phyloP scores from a whole-genome alignment of 2,797 vertebrate genomes.

The Ataeniobius toweri region DNA sequence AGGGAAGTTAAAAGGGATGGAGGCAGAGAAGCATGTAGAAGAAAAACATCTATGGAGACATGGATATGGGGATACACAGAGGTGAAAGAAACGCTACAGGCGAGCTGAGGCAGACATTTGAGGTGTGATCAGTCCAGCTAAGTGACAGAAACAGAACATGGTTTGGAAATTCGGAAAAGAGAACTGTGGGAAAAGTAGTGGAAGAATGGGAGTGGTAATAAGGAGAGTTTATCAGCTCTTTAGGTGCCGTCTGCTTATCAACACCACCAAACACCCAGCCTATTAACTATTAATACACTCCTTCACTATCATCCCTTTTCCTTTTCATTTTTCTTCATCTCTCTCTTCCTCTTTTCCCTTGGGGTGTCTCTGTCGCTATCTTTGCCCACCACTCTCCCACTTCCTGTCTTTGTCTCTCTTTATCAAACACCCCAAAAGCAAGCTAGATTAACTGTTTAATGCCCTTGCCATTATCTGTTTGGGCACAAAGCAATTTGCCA shows the following conservation, averaged over 20 bases:
- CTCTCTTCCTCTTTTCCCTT: slow-evolving; percentile 49
- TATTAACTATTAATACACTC: slow-evolving; percentile 77
- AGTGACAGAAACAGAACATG: slow-evolving; percentile 55
- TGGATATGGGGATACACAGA: slow-evolving; percentile 24
- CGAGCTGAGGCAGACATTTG: slow-evolving; percentile 22
- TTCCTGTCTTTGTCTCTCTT: slow-evolving; percentile 53
- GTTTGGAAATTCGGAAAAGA: slow-evolving; percentile 36
- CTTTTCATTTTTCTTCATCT: slow-evolving; percentile 46
- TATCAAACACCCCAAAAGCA: slow-evolving; percentile 71
- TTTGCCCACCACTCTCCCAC: slow-evolving; percentile 20
- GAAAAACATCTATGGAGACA: slow-evolving; percentile 19
- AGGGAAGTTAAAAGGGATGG: slow-evolving; percentile 21
- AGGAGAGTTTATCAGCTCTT: slow-evolving; percentile 76
- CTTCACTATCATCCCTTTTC: slow-evolving; percentile 58
- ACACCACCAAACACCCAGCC: slow-evolving; percentile 65
- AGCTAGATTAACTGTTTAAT: slow-evolving; percentile 80
- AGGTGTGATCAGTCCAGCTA: slow-evolving; percentile 24
- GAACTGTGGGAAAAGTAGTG: slow-evolving; percentile 70
- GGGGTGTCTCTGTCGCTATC: slow-evolving; percentile 47
- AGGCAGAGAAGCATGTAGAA: slow-evolving; percentile 28
- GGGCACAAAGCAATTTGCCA: slow-evolving; percentile 70
- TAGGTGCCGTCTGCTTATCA: slow-evolving; percentile 76
- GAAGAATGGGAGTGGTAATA: slow-evolving; percentile 71
- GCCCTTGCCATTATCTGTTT: slow-evolving; percentile 74
- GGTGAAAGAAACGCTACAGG: slow-evolving; percentile 15